A percentile compares a stretch with the other conserved stretches of the same genome.
Conservation (phyloP, 30 jellyfish, hydroid and myxozoan genomes). For the Nemopilema nomurai region DNA sequence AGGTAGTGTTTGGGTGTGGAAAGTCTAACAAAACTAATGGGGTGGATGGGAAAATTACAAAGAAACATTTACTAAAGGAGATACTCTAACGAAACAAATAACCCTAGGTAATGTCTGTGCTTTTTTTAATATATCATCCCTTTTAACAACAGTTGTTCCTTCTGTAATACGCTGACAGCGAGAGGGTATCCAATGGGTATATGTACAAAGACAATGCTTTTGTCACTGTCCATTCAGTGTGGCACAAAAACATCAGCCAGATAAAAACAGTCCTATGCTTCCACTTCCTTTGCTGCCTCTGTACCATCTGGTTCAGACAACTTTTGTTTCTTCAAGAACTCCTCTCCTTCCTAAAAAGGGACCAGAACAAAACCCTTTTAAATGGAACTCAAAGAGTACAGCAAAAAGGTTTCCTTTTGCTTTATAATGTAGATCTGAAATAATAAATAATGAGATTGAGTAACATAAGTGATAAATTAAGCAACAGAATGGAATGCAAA, state of each 20-base stretch:
- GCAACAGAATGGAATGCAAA: too few species aligned
- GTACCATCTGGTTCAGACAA: conserved; percentile 56
- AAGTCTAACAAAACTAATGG: not conserved
- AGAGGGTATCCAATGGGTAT: not conserved
- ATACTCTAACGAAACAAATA: not conserved
- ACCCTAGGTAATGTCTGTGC: not conserved
- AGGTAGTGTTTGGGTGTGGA: not conserved
- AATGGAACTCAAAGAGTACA: too few species aligned
- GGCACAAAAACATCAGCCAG: not conserved
- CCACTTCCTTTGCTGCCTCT: conserved; percentile 77
- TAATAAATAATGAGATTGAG: not conserved
- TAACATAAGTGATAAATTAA: too few species aligned
- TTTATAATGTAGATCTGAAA: too few species aligned
- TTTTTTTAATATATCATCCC: not conserved
- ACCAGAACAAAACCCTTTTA: not conserved
- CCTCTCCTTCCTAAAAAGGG: conserved; percentile 79
- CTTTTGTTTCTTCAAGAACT: conserved; percentile 74
- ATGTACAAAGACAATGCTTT: conserved; percentile 24
- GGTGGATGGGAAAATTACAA: not conserved
- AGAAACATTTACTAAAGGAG: not conserved
- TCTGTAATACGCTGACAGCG: not conserved
- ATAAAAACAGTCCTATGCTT: conserved; percentile 52
- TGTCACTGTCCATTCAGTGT: not conserved
- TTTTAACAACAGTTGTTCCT: not conserved
- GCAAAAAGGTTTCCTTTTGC: too few species aligned